A percentile compares a stretch with the other conserved stretches of the same genome.
phyloP scores from a whole-genome alignment of 2,888 invertebrate species.

The Pachycephus smyrnensis region DNA sequence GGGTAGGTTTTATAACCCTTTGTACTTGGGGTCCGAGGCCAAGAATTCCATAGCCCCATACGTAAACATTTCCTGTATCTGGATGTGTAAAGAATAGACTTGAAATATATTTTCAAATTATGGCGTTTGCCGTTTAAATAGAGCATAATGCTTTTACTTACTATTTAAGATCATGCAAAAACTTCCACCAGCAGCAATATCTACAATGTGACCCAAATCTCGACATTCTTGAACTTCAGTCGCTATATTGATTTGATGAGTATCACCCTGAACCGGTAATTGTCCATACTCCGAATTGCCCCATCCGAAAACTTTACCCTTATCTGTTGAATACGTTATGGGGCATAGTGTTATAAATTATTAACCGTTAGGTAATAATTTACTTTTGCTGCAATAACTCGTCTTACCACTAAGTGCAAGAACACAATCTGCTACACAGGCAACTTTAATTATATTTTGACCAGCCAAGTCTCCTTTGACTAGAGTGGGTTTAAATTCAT shows the following conservation, averaged over 20 bases:
- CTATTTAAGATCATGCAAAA: constrained; percentile 87
- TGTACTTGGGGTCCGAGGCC: constrained; percentile 88
- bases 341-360: background rate
- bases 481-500: constrained; percentile 71
- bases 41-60: constrained; percentile 95
- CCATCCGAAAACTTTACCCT: constrained; percentile 96
- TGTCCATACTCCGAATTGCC: constrained; percentile 96
- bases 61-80: constrained; percentile 87
- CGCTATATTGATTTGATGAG: constrained; percentile 82
- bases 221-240: constrained; percentile 74
- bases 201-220: constrained; percentile 80
- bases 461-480: constrained; percentile 85
- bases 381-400: background rate
- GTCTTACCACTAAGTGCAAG: constrained; percentile 84
- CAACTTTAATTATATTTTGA: constrained; percentile 84
- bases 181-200: constrained; percentile 88
- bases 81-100: constrained; percentile 24
- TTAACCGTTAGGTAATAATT: background rate
- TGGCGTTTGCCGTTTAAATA: background rate
- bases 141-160: constrained; percentile 55
- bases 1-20: constrained; percentile 75
- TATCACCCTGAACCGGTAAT: constrained; percentile 71
- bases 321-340: constrained; percentile 70
- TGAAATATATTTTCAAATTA: constrained; percentile 28
- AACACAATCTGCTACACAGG: constrained; percentile 87